Conservation (phyloP, 2,888 invertebrate species). For the Lepidocyrtinus sp. region DNA sequence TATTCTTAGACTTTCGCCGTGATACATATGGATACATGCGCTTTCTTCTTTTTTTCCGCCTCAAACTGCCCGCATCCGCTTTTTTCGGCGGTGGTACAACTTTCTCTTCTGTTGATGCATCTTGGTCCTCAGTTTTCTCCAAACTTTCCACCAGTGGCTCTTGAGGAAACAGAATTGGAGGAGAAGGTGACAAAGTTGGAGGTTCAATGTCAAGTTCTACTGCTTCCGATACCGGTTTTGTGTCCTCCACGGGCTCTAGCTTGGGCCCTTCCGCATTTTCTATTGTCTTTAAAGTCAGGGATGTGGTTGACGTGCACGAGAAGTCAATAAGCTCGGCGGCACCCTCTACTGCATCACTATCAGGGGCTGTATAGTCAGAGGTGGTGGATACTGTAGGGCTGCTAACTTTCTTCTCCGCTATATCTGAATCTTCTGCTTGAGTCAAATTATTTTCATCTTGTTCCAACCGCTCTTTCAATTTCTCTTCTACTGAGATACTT, state of each 20-base stretch:
- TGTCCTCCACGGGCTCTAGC: not conserved
- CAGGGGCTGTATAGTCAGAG: constrained; percentile 38
- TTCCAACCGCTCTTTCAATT: not conserved
- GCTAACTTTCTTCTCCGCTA: constrained; percentile 40
- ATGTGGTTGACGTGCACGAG: constrained; percentile 43
- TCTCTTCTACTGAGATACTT: not conserved
- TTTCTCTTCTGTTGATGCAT: not conserved
- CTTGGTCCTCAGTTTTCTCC: constrained; percentile 6
- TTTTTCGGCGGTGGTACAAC: constrained; percentile 3
- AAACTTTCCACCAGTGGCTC: not conserved
- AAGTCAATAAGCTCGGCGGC: not conserved
- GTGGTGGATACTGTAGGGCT: constrained; percentile 59
- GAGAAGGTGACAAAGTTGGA: constrained; percentile 40
- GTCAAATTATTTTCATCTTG: not conserved
- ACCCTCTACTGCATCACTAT: constrained; percentile 13
- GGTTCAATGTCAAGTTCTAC: not conserved
- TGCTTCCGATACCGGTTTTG: not conserved
- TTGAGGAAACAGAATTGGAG: constrained; percentile 53
- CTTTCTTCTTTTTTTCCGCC: constrained; percentile 47
- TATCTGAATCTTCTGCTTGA: too few species aligned
- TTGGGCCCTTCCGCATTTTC: not conserved
- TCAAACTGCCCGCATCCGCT: not conserved
- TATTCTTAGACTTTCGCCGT: constrained; percentile 32
- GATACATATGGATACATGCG: constrained; percentile 49
- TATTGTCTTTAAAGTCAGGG: not conserved